Conservation (phyloP, 2,797 vertebrate genomes). For the Falco cherrug region DNA sequence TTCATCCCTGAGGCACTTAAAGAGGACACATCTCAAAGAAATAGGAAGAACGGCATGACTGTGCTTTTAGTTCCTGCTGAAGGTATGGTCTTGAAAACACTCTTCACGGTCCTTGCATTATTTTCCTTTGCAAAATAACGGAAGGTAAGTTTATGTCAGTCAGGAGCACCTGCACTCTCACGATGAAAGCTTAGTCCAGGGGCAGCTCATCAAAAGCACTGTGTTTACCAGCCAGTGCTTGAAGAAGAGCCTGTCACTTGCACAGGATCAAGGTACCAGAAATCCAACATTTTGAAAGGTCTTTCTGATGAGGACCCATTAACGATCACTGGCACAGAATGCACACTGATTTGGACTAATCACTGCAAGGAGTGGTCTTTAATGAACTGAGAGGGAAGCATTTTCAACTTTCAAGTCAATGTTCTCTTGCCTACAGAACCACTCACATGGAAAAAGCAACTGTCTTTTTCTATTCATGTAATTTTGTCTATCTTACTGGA, state of each 20-base stretch:
- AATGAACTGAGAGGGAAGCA: not conserved
- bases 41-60: not conserved
- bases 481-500: not conserved
- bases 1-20: conserved; percentile 2
- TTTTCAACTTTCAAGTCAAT: not conserved
- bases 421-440: not conserved
- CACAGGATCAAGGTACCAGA: not conserved
- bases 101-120: not conserved
- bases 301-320: not conserved
- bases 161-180: not conserved
- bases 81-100: not conserved
- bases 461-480: not conserved
- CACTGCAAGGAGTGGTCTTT: not conserved
- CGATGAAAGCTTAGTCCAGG: not conserved
- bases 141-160: not conserved
- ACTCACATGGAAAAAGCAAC: not conserved
- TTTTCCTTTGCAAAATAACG: not conserved
- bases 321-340: not conserved
- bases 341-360: not conserved
- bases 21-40: conserved; percentile 27
- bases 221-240: not conserved
- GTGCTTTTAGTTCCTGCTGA: not conserved
- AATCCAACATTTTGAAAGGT: not conserved
- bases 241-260: not conserved
- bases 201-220: not conserved